Evolutionary conservation across 37 sponge, comb jelly and placozoan species (phyloP).

Genomic region (Tethya wilhelma): DNA sequence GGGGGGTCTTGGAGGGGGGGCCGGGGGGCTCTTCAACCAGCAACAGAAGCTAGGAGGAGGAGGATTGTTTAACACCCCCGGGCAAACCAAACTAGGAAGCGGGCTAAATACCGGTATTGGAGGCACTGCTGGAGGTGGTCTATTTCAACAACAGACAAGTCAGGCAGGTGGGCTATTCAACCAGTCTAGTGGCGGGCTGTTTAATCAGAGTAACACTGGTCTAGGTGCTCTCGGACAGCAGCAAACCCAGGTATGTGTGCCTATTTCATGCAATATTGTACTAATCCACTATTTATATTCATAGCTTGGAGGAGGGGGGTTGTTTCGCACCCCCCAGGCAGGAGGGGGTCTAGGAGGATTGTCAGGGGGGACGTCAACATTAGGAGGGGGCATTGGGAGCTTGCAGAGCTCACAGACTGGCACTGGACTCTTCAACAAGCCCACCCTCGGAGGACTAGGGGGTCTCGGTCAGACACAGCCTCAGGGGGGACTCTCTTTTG

Average conservation of each 20-base stretch:
- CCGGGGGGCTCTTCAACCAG: neutral
- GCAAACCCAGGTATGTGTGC: neutral
- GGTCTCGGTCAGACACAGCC: neutral
- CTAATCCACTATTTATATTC: neutral
- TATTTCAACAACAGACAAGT: constrained; percentile 15
- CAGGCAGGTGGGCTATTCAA: constrained; percentile 5
- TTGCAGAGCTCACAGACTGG: neutral
- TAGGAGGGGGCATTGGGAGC: constrained; percentile 7
- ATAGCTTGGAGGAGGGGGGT: neutral
- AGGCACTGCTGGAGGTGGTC: constrained; percentile 23
- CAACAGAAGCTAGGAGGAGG: constrained; percentile 8
- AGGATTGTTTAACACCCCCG: neutral
- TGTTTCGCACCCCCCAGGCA: neutral
- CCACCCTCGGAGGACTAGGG: neutral
- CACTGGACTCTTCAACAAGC: constrained; percentile 27
- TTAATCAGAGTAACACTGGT: constrained; percentile 9
- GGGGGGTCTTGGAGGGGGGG: constrained; percentile 16
- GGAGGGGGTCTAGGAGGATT: neutral
- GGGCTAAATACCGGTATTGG: neutral
- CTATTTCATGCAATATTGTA: neutral
- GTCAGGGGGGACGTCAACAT: no score
- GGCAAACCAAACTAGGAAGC: neutral
- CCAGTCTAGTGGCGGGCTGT: constrained; percentile 31
- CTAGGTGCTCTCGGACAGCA: no score
- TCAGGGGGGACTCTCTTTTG: neutral